Evolutionary conservation across 2,797 vertebrate genomes (phyloP).

Genomic region (Amniataba percoides): DNA sequence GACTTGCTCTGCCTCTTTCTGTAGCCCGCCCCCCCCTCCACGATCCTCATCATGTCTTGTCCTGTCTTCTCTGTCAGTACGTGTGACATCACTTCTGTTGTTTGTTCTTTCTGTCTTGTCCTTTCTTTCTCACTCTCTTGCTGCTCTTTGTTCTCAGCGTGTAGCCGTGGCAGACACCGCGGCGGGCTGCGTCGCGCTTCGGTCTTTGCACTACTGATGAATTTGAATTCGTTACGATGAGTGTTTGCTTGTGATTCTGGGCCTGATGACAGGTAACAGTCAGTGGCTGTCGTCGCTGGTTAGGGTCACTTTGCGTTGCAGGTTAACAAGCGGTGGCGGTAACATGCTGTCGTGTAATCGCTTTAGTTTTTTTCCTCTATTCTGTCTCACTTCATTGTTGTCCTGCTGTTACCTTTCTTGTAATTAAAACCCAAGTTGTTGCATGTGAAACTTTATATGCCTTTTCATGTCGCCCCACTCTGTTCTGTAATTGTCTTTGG

Average conservation of each 20-base stretch:
- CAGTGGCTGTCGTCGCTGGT: conserved; percentile 48
- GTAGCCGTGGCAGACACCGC: conserved; percentile 38
- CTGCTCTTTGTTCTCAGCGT: conserved; percentile 52
- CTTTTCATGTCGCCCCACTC: not conserved
- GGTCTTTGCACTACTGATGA: conserved; percentile 48
- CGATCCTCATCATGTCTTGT: conserved; percentile 53
- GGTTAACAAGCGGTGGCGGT: conserved; percentile 34
- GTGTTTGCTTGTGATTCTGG: conserved; percentile 47
- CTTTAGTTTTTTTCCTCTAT: conserved; percentile 2
- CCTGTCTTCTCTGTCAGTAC: conserved; percentile 52
- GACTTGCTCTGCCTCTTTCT: conserved; percentile 40
- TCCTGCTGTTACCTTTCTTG: not conserved
- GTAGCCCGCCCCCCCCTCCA: conserved; percentile 38
- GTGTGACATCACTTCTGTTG: conserved; percentile 75
- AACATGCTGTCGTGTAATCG: conserved; percentile 21
- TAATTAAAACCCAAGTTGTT: not conserved
- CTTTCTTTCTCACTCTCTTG: conserved; percentile 39
- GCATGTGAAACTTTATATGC: not conserved
- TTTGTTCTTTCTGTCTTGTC: conserved; percentile 62
- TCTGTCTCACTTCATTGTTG: conserved; percentile 15
- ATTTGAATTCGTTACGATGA: conserved; percentile 42
- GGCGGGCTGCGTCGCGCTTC: conserved; percentile 24
- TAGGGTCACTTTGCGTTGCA: conserved; percentile 36
- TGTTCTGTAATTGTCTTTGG: not conserved
- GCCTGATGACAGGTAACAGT: conserved; percentile 51